Evolutionary conservation across 2,888 invertebrate species (phyloP), one percentile per base, ranked within the genome.

Genomic region (Julus scanicus): DNA sequence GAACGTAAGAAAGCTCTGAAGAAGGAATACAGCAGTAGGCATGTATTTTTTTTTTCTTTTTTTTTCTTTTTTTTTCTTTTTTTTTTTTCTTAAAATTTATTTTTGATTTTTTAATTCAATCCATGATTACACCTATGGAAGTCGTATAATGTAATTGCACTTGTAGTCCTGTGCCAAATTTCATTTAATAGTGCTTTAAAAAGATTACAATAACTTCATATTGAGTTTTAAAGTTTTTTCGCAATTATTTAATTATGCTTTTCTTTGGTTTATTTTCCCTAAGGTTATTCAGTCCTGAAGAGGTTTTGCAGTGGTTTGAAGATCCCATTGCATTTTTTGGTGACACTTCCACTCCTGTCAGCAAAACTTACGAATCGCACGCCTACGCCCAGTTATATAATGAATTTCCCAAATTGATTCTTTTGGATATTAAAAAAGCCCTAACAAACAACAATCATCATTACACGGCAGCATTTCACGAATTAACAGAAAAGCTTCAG

Each of bases 241-340:
- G 29, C 29, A 29, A 29, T 29, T 29, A 29, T 29, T 29, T 29
- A 1, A 29, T 29, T 29, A 29, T 29, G 29, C 29, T 29, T 29
- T 29, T 29, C 29, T 29, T 29, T 29, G 29, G 29, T 29, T 29
- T 0, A 29, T 29, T 29, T 29, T 29, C 29, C 29, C 1, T 29
- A 39, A 84, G 84, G 84, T 6, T 44, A 17, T 87, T 80, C 29
- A 85, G 57, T 37, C 49, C 63, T 13, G 84, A 84, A 17, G 88
- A 88, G n/a, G 63, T 85, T 5, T n/a, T 85, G 37, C 84, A 88
- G 85, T 88, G 88, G 88, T 49, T 48, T 57, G 84, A 85, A 48
- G 85, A 88, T 84, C 88, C 88, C 9, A 17, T 88, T 11, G 17
- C 20, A 20, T 49, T 83, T 49, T 88, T 53, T 29, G 17, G 15